Evolutionary conservation across 2,888 invertebrate species (phyloP).

Genomic region (Stenodema calcarata): DNA sequence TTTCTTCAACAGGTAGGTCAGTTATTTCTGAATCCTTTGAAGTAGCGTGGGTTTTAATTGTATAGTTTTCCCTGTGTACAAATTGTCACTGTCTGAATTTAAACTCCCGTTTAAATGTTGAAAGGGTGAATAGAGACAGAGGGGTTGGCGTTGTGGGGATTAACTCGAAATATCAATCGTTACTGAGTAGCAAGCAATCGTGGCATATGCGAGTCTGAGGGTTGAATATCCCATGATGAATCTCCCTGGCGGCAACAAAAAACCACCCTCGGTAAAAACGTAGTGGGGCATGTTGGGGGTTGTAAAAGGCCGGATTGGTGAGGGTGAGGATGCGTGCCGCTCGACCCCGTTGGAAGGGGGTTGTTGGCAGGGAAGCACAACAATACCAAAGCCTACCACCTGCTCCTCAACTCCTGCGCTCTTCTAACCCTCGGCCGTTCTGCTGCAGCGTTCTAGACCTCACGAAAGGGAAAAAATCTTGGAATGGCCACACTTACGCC

Average conservation of each 20-base stretch:
- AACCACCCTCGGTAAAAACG: background rate
- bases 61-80: no score
- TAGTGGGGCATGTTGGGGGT: background rate
- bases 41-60: no score
- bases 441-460: background rate
- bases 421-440: background rate
- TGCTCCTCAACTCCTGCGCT: background rate
- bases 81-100: background rate
- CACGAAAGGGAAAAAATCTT: background rate
- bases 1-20: no score
- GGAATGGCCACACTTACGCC: constrained; percentile 9
- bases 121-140: background rate
- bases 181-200: background rate
- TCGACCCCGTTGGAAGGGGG: background rate
- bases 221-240: constrained; percentile 45
- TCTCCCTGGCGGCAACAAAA: constrained; percentile 5
- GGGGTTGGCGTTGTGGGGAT: background rate
- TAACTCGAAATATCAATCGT: constrained; percentile 20
- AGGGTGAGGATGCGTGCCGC: constrained; percentile 30
- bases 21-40: no score
- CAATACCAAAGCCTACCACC: constrained; percentile 1
- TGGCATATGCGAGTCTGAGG: constrained; percentile 33
- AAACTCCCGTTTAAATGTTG: background rate
- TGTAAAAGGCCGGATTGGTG: background rate
- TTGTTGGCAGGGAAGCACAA: background rate